Evolutionary conservation across 2,888 invertebrate species (phyloP).

Genomic region (Cephus spinipes): DNA sequence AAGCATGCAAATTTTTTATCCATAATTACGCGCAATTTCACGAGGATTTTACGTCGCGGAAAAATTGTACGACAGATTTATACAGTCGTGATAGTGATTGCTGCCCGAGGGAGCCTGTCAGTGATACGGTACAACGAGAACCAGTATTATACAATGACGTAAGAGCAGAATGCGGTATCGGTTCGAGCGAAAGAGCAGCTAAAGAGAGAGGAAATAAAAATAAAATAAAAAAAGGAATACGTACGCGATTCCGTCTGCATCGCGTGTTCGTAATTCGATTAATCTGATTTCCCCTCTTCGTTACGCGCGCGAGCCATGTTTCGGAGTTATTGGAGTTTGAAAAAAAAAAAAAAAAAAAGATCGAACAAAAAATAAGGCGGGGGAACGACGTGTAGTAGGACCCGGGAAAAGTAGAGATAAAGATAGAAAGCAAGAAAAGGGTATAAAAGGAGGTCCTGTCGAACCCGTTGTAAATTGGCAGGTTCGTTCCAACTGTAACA

Average conservation of each 20-base stretch:
- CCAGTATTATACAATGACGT: background rate
- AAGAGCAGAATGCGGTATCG: background rate
- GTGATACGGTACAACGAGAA: background rate
- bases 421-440: background rate
- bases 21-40: background rate
- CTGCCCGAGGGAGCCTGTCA: background rate
- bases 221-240: background rate
- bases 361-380: background rate
- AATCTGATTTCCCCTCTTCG: background rate
- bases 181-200: background rate
- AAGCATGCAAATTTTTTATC: background rate
- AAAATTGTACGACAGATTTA: background rate
- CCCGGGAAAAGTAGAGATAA: background rate
- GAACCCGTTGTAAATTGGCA: background rate
- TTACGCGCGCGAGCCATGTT: background rate
- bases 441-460: background rate
- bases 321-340: background rate
- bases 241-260: background rate
- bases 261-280: background rate
- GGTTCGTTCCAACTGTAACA: background rate
- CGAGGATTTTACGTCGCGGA: background rate
- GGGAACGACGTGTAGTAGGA: too few species aligned
- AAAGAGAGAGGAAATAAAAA: background rate
- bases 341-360: background rate
- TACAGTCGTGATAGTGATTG: background rate